Evolutionary conservation across 2,888 invertebrate genomes (phyloP).

Genomic region (Carpatolechia fugitivella): DNA sequence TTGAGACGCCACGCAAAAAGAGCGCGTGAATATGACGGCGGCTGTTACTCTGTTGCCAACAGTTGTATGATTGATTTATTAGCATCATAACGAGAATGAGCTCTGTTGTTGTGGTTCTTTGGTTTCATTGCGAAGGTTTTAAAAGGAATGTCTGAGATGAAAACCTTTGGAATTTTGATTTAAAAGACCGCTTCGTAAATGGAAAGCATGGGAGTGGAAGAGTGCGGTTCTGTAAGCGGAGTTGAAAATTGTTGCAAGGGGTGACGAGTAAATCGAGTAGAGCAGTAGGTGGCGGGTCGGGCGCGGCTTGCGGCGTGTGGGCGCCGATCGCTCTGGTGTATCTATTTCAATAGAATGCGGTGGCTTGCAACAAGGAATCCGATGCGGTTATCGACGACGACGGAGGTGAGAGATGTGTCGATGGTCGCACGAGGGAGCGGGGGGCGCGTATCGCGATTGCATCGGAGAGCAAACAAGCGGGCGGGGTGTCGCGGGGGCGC

Average conservation of each 20-base stretch:
- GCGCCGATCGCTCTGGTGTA: conserved; percentile 33
- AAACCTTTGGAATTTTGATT: conserved; percentile 11
- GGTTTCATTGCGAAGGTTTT: conserved; percentile 27
- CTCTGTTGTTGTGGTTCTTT: conserved; percentile 34
- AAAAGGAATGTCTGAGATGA: conserved; percentile 6
- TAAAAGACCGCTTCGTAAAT: conserved; percentile 11
- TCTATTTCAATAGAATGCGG: conserved; percentile 75
- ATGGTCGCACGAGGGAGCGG: conserved; percentile 42
- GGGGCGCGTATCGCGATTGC: conserved; percentile 75
- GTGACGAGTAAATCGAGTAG: conserved; percentile 30
- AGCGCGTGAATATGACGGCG: conserved; percentile 46
- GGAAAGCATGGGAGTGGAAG: conserved; percentile 28
- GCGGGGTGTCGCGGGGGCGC: conserved; percentile 69
- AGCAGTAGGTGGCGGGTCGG: conserved; percentile 11
- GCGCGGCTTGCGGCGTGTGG: neutral
- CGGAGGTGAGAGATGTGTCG: conserved; percentile 73
- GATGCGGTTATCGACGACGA: conserved; percentile 76
- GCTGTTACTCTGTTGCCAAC: conserved; percentile 42
- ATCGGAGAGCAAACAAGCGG: conserved; percentile 79
- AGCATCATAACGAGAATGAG: conserved; percentile 43
- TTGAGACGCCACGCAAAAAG: conserved; percentile 57
- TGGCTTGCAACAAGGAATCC: conserved; percentile 76
- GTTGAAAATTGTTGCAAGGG: conserved; percentile 49
- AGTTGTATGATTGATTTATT: conserved; percentile 52
- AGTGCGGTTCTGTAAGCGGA: conserved; percentile 41